Evolutionary conservation across 2,797 vertebrate genomes (phyloP), one percentile per base, ranked within the genome.

Genomic region (Sebastes steindachneri): DNA sequence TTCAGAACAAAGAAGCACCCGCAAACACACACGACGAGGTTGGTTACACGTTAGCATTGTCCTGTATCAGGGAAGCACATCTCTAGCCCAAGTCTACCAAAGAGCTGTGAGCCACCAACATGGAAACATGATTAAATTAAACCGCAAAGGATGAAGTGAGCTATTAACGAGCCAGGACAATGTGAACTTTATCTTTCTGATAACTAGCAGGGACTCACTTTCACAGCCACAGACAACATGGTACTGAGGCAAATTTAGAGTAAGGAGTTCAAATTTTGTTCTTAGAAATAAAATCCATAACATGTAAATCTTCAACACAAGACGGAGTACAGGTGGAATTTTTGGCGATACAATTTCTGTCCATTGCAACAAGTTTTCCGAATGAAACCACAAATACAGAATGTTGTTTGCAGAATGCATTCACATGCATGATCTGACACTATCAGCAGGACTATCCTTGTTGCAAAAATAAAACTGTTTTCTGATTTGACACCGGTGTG

Each of bases 1-100:
- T 82, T 86, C 79, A 80, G 29, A 83, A 81, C 41, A 82, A 58
- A 73, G 77, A 71, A 60, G 59, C 45, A 76, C 58, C 28, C 54
- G 68, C 70, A 73, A 68, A 82, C 68, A 68, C 45, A 84, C n/a
- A 9, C 9, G 68, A 12, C 66, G 41, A 45, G 41, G 77, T 62
- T 51, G 35, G 35, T 70, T 73, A 78, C 45, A 71, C 71, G 76
- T 76, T 19, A 77, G 67, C 23, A 73, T 74, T 78, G 73, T 79
- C 23, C 66, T 31, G 3, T 89, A 87, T 88, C 80, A 79, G 89
- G 65, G 25, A 70, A 60, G 37, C 64, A 67, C 73, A 87, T 86
- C 67, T 88, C 26, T 28, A 41, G 41, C 48, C 26, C 26, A 53
- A 37, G 63, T 82, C 35, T 55, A 63, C 51, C 71, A 75, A 74